Evolutionary conservation across 2,888 invertebrate species (phyloP).

Genomic region (Tetheella fluctuosa): DNA sequence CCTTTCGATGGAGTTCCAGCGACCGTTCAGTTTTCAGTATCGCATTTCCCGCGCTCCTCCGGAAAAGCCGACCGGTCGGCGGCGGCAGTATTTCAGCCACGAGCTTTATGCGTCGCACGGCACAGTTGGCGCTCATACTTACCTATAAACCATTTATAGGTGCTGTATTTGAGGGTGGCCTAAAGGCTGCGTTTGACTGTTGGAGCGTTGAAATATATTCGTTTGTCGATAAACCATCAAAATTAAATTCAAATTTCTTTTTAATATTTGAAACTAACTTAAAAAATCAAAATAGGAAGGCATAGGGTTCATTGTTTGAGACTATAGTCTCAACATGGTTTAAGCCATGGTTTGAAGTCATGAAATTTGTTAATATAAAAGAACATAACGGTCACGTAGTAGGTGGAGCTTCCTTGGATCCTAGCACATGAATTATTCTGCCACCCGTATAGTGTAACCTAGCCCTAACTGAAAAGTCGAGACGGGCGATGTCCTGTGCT

Average conservation of each 20-base stretch:
- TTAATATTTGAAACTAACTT: too few species aligned
- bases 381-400: background rate
- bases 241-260: too few species aligned
- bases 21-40: slow-evolving; percentile 33
- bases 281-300: too few species aligned
- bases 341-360: too few species aligned
- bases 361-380: too few species aligned
- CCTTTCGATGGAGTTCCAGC: slow-evolving; percentile 25
- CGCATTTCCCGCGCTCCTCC: slow-evolving; percentile 47
- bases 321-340: too few species aligned
- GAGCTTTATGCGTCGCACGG: slow-evolving; percentile 13
- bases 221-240: too few species aligned
- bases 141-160: slow-evolving; percentile 3
- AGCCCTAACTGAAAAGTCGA: slow-evolving; percentile 17
- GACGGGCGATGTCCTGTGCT: slow-evolving; percentile 44
- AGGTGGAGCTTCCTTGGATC: background rate
- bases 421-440: background rate
- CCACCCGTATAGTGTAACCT: background rate
- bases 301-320: too few species aligned
- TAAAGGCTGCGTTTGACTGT: background rate
- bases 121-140: background rate
- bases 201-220: too few species aligned
- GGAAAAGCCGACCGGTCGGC: slow-evolving; percentile 40
- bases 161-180: background rate
- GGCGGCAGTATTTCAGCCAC: slow-evolving; percentile 44